These are phyloP conservation scores for Rhagologus leucostigma DNA, from an alignment of 2,113 vertebrate species.

Conservation along the genomic window DNA sequence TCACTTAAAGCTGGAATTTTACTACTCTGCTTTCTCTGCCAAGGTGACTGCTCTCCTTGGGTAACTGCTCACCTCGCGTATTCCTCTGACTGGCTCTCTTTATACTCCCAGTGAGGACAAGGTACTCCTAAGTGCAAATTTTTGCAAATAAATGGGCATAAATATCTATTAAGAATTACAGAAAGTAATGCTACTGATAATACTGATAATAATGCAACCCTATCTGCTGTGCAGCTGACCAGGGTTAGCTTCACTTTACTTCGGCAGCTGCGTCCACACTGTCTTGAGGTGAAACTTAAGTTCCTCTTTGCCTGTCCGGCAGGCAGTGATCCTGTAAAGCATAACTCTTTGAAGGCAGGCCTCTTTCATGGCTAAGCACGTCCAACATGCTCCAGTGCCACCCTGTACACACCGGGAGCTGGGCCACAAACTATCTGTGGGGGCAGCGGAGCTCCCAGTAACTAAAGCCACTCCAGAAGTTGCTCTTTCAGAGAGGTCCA, in stretches of 20 bases:
- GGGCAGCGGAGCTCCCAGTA: background rate
- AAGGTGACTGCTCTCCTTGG: background rate
- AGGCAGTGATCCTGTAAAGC: background rate
- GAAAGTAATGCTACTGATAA: background rate
- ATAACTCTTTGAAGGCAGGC: background rate
- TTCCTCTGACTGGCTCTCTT: background rate
- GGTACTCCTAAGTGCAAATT: background rate
- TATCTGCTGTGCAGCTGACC: background rate
- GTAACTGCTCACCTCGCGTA: fast-evolving
- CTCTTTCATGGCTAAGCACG: background rate
- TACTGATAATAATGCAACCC: too few species aligned
- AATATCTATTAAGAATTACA: background rate
- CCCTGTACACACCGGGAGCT: background rate
- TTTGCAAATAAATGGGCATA: background rate
- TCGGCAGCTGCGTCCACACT: background rate
- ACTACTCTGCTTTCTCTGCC: background rate
- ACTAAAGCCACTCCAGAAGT: background rate
- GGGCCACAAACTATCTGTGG: background rate
- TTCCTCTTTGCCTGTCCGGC: background rate
- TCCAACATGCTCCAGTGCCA: background rate
- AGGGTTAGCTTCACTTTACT: background rate
- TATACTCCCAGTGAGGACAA: background rate
- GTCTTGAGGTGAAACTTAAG: background rate
- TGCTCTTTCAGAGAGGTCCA: background rate
- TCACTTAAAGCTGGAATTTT: background rate